Base-by-base conservation (phyloP, 1,140 invertebrate genomes). In the Trinorchestia longiramus region DNA sequence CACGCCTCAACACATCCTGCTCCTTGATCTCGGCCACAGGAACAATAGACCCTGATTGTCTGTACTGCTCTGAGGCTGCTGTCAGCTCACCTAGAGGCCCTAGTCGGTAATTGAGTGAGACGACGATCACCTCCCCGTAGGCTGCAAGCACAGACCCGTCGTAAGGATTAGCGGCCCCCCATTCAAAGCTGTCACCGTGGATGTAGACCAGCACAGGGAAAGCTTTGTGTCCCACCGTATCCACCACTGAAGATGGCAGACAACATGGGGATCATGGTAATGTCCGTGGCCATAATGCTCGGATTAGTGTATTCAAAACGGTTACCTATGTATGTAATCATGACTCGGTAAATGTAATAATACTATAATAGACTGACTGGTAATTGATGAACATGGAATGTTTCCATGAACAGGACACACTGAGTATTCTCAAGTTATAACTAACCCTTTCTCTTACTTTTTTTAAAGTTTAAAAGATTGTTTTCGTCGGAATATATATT, bases 101-200 rank as follows among this genome's bases (percentile, higher is more conserved):
- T 87, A 99, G 98, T 95, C 99, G 98, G 97, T 99, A 99, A 98
- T 99, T 99, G 97, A 99, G 98, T 42, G 99, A 99, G 97, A 99
- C 98, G 96, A 99, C 99, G 96, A 99, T 98, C 97, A 99, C 98
- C 96, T 99, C 98, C 11, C 99, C 98, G 97, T 99, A 99, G 97
- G 99, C 98, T 95, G 99, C 98, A 96, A 99, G 97, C 47, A 99
- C 98, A 96, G 98, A 98, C 95, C 99, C 99, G 97, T 99, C 99
- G 97, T 99, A 99, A 15, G 99, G 98, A 97, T 99, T 99, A 87
- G 99, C 99, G 94, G 99, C 99, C 97, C 99, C 99, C 98, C 99
- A 99, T 97, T 99, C 98, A 97, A 99, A 99, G 91, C 99, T 99
- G 97, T 99, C 99, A 0, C 99, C 99, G 97, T 99, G 99, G 96